Percentiles rank a stretch among this genome's conserved stretches.
phyloP scores from a whole-genome alignment of 2,888 invertebrate species.

The Epicampocera succincta region DNA sequence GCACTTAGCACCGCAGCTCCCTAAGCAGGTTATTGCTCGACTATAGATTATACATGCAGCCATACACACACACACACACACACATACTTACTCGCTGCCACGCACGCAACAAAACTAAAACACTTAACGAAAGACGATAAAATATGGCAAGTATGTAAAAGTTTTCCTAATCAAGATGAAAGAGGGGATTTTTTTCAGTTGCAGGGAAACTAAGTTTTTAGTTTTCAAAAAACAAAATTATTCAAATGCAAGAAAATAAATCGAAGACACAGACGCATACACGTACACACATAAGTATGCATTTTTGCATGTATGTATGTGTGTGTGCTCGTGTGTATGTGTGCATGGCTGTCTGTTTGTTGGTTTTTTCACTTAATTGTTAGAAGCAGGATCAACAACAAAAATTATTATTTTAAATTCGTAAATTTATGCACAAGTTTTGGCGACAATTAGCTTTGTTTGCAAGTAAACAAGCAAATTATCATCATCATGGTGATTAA shows the following conservation, averaged over 20 bases:
- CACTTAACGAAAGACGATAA: conserved; percentile 37
- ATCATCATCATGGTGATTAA: conserved; percentile 59
- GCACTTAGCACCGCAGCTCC: conserved; percentile 54
- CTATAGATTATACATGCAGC: not conserved
- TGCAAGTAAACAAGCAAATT: conserved; percentile 65
- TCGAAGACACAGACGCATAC: not conserved
- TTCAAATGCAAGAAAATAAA: not conserved
- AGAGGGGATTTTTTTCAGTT: not conserved
- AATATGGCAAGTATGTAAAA: conserved; percentile 43
- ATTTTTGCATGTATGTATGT: not conserved
- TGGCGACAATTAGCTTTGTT: conserved; percentile 68
- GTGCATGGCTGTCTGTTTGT: not conserved
- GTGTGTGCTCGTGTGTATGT: too few relatives aligned
- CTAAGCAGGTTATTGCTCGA: conserved; percentile 15
- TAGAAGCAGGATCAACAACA: conserved; percentile 30
- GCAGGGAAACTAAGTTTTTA: not conserved
- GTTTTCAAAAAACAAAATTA: conserved; percentile 13
- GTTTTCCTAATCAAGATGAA: conserved; percentile 56
- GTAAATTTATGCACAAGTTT: conserved; percentile 63
- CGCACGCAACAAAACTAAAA: conserved; percentile 19
- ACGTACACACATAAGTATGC: not conserved
- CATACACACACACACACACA: not conserved
- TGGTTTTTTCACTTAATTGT: not conserved
- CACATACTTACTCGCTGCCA: not conserved
- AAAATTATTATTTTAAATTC: conserved; percentile 64